These are phyloP conservation scores for Balanococcus diminutus DNA, from an alignment of 2,888 invertebrate genomes.

Conservation along the genomic window DNA sequence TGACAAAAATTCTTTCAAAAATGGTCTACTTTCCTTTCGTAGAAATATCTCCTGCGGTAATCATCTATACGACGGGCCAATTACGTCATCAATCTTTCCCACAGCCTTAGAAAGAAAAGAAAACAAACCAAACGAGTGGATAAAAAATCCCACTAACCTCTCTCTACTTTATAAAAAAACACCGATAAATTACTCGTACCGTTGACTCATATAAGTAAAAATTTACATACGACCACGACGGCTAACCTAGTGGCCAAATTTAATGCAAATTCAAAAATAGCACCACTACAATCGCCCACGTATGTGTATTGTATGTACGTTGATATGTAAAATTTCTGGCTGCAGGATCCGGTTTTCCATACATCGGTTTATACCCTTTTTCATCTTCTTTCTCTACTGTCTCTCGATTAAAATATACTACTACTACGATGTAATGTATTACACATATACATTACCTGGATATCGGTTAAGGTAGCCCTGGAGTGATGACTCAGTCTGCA, in stretches of 20 bases:
- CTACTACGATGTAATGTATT: neutral
- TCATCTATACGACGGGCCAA: neutral
- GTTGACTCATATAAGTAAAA: slow-evolving; percentile 3
- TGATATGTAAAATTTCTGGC: neutral
- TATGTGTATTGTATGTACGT: neutral
- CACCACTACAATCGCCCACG: slow-evolving; percentile 9
- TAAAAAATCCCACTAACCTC: neutral
- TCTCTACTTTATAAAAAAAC: neutral
- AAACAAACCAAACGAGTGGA: neutral
- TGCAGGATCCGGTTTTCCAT: neutral
- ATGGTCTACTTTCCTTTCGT: too few relatives aligned
- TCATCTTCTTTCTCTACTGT: neutral
- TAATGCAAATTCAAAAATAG: slow-evolving; percentile 29
- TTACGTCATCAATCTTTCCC: neutral
- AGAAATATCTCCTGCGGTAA: neutral
- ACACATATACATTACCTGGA: slow-evolving; percentile 68
- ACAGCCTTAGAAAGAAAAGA: neutral
- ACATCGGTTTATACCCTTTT: neutral
- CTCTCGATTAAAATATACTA: slow-evolving; percentile 3
- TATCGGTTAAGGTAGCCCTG: slow-evolving; percentile 83
- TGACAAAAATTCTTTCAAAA: too few relatives aligned
- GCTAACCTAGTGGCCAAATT: slow-evolving; percentile 33
- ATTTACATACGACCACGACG: neutral
- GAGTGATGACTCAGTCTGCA: slow-evolving; percentile 92
- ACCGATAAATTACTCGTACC: neutral